Conservation (phyloP, 2,113 vertebrate species). For the Ctenomys sociabilis region DNA sequence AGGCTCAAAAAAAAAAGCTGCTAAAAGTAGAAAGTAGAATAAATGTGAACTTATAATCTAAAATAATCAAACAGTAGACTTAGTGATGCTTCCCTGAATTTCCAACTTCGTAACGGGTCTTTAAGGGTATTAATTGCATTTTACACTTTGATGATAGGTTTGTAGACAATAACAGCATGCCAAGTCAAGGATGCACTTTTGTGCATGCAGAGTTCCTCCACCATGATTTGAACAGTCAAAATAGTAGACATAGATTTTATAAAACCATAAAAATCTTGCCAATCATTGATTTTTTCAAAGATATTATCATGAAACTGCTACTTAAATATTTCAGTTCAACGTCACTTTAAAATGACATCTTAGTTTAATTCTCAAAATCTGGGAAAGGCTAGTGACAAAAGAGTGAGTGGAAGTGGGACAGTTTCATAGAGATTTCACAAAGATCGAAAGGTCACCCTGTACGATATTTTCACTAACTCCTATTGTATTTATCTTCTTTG, state of each 20-base stretch:
- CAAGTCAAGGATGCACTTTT: neutral
- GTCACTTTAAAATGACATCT: neutral
- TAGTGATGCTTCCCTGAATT: neutral
- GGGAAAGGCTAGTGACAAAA: neutral
- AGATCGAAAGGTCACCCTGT: neutral
- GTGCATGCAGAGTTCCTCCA: neutral
- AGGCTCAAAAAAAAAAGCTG: neutral
- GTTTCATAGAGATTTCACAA: fast-evolving
- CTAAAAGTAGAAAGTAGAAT: neutral
- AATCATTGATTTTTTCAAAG: neutral
- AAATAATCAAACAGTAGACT: neutral
- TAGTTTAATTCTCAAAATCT: neutral
- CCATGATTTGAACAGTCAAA: neutral
- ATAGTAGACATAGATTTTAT: neutral
- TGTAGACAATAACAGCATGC: neutral
- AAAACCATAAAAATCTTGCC: neutral
- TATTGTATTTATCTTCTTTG: neutral
- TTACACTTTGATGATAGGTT: neutral
- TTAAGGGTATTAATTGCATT: neutral
- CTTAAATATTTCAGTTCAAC: neutral
- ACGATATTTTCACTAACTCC: neutral
- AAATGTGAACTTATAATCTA: neutral
- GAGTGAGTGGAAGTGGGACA: neutral
- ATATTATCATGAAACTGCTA: neutral
- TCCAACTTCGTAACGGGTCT: neutral